A percentile compares a stretch with the other conserved stretches of the same genome.
Evolutionary conservation across 2,113 vertebrate species (phyloP).

Genomic region (Puntigrus tetrazona): DNA sequence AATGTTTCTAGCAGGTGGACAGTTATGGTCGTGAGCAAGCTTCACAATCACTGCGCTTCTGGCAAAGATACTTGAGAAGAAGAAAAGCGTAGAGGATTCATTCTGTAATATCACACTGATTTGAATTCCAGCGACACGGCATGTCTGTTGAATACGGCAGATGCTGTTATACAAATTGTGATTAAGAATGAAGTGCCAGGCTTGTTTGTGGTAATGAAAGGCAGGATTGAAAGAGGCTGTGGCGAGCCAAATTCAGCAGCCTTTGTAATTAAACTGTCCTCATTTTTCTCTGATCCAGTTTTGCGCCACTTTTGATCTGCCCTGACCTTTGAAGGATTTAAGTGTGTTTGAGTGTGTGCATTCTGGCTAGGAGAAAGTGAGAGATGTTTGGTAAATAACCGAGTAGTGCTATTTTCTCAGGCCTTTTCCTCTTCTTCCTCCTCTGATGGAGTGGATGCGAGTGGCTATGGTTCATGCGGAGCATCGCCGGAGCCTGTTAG

Average conservation of each 20-base stretch:
- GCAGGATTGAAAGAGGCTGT: slow-evolving; percentile 4
- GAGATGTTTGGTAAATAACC: background rate
- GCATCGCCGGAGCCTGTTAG: slow-evolving; percentile 87
- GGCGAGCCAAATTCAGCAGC: slow-evolving; percentile 1
- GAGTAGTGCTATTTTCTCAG: slow-evolving; percentile 64
- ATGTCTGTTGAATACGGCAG: background rate
- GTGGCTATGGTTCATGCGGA: slow-evolving; percentile 89
- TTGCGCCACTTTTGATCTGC: slow-evolving; percentile 6
- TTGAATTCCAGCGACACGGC: background rate
- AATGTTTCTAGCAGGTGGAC: slow-evolving; percentile 47
- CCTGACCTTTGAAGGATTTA: background rate
- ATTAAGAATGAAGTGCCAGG: slow-evolving; percentile 6
- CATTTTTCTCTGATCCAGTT: slow-evolving; percentile 13
- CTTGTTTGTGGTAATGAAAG: slow-evolving; percentile 21
- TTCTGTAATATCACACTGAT: slow-evolving; percentile 27
- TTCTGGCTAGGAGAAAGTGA: background rate
- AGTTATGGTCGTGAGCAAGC: background rate
- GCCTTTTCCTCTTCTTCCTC: slow-evolving; percentile 88
- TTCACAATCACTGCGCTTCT: slow-evolving; percentile 17
- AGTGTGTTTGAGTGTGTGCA: background rate
- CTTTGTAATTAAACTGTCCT: slow-evolving; percentile 29
- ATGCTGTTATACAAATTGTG: slow-evolving; percentile 11
- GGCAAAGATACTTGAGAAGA: slow-evolving; percentile 19
- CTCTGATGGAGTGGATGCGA: slow-evolving; percentile 94
- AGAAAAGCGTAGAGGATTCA: slow-evolving; percentile 23